Base-by-base conservation (phyloP, 2,113 vertebrate genomes). In the Pungitius pungitius region DNA sequence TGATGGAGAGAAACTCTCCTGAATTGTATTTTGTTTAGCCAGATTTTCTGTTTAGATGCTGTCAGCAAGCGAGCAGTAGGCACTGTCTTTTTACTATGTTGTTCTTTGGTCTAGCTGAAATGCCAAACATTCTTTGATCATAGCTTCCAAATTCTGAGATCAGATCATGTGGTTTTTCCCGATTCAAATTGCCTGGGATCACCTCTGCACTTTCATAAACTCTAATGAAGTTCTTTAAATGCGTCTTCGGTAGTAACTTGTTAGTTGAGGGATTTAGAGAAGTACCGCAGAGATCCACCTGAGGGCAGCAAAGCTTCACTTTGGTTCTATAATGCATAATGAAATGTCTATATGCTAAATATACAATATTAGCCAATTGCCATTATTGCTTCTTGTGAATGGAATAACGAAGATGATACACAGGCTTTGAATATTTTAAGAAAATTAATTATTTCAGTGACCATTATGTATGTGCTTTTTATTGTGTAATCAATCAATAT, bases 401-500 rank as follows among this genome's bases (percentile, higher is more conserved):
- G 37, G 20, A 60, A 20, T 57, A 9, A 58, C 7, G 18, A 0
- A 12, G 20, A 6, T 39, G 14, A 24, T 15, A 14, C 1, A 43
- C 54, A 27, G 3, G 24, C 22, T 15, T 51, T 61, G 17, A 63
- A 47, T n/a, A n/a, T n/a, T n/a, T n/a, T n/a, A n/a, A n/a, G n/a
- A n/a, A n/a, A n/a, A n/a, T n/a, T 30, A 30, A 30, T 54, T 55
- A 4, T 55, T 55, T 55, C 12, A 27, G 9, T 49, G 30, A 56
- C 17, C 17, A 17, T 69, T 1, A n/a, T 27, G 0, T 64, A 42
- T 68, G 61, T 73, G 49, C 64, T 64, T 52, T 4, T 30, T 56
- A 5, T 49, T 77, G n/a, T 68, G 26, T 55, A 55, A 27, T 58
- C 24, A 60, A 65, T 60, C 30, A 30, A 12, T 69, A 77, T 58